Evolutionary conservation across 2,797 vertebrate species (phyloP).

Genomic region (Danio tinwini): DNA sequence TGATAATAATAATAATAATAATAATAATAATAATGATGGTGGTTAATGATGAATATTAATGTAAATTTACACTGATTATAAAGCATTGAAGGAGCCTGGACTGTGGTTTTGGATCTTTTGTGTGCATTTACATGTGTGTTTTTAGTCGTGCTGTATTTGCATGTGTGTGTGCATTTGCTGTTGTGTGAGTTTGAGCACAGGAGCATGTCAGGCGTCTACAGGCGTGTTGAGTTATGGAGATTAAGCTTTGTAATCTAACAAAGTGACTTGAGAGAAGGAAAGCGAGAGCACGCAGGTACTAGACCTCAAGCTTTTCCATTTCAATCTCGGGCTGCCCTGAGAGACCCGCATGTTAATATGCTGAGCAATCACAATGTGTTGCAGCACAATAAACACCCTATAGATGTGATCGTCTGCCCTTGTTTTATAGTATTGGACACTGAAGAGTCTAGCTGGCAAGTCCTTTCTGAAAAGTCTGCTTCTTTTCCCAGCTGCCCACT

Average conservation of each 20-base stretch:
- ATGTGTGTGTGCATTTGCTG: slow-evolving; percentile 6
- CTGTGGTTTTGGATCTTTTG: slow-evolving; percentile 33
- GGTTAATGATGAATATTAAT: neutral
- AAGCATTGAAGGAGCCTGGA: neutral
- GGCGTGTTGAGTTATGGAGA: slow-evolving; percentile 52
- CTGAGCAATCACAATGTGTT: neutral
- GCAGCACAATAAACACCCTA: neutral
- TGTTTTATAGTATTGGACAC: slow-evolving; percentile 3
- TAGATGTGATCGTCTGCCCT: slow-evolving; percentile 10
- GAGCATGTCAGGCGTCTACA: slow-evolving; percentile 11
- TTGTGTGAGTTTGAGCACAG: neutral
- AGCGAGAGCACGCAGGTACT: neutral
- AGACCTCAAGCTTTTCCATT: slow-evolving; percentile 45
- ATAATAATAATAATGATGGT: no score
- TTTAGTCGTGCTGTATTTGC: slow-evolving; percentile 2
- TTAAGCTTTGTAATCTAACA: slow-evolving; percentile 53
- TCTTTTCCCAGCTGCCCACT: slow-evolving; percentile 63
- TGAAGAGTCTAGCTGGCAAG: slow-evolving; percentile 6
- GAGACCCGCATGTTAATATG: slow-evolving; percentile 7
- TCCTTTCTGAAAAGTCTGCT: slow-evolving; percentile 16
- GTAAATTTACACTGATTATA: neutral
- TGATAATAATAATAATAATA: no score
- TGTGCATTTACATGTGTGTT: slow-evolving; percentile 24
- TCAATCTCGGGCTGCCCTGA: neutral
- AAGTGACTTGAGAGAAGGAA: slow-evolving; percentile 44